These are phyloP conservation scores for Geophilus truncorum DNA, from an alignment of 2,888 invertebrate genomes.

Conservation along the genomic window DNA sequence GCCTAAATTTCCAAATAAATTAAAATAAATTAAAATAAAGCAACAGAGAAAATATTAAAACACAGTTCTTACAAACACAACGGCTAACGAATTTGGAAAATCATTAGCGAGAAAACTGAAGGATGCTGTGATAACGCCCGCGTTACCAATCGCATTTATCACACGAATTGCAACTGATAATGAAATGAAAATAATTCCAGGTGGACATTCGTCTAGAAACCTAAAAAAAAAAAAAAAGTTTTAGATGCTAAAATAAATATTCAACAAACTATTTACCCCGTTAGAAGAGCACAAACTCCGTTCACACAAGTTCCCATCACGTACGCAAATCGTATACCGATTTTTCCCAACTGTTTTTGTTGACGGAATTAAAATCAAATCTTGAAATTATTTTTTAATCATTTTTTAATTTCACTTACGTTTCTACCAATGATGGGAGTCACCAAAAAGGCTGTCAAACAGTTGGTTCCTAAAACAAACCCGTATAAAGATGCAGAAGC, in stretches of 20 bases:
- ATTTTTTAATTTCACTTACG: conserved; percentile 41
- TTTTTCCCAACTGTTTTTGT: conserved; percentile 40
- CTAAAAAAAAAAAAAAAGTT: conserved; percentile 33
- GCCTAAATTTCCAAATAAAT: conserved; percentile 36
- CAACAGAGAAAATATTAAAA: too few relatives aligned
- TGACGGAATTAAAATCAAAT: conserved; percentile 6
- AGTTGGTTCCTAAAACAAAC: conserved; percentile 43
- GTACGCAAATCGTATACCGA: conserved; percentile 41
- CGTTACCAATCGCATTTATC: conserved; percentile 41
- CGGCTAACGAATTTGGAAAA: conserved; percentile 41
- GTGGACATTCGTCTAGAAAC: conserved; percentile 41
- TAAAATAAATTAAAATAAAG: neutral
- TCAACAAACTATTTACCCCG: conserved; percentile 41
- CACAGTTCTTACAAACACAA: conserved; percentile 41
- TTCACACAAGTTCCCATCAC: conserved; percentile 40
- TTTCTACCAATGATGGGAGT: conserved; percentile 43
- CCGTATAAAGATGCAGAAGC: conserved; percentile 42
- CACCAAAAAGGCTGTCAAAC: conserved; percentile 43
- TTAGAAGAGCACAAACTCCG: conserved; percentile 41
- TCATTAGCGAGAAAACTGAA: conserved; percentile 41
- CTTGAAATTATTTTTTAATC: neutral
- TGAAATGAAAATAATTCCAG: conserved; percentile 39
- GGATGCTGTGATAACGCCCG: conserved; percentile 40
- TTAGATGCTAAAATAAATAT: neutral
- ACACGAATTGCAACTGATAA: conserved; percentile 40